Conservation (phyloP, 2,797 vertebrate genomes). For the Myotis daubentonii region DNA sequence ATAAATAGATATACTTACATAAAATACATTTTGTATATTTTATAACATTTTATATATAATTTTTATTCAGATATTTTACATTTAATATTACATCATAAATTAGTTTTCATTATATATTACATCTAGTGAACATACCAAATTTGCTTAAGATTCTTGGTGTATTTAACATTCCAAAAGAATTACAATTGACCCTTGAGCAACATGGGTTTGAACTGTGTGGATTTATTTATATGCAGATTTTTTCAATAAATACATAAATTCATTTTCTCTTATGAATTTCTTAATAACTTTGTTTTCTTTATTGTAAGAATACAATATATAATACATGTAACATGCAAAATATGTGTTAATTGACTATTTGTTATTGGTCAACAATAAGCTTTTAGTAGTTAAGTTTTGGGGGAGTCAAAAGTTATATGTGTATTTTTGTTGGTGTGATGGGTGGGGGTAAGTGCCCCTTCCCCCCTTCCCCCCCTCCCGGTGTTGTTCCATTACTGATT, state of each 20-base stretch:
- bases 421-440: neutral
- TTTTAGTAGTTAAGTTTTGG: neutral
- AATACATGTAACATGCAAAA: neutral
- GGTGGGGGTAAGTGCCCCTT: neutral
- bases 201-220: neutral
- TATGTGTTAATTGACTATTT: neutral
- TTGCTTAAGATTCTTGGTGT: constrained; percentile 28
- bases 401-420: neutral
- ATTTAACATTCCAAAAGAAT: constrained; percentile 8
- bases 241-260: neutral
- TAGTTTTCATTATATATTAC: constrained; percentile 2
- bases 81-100: neutral
- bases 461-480: fast-evolving
- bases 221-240: neutral
- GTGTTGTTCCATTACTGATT: neutral
- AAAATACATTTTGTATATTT: neutral
- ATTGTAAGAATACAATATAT: neutral
- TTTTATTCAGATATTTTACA: neutral
- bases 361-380: neutral
- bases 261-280: neutral
- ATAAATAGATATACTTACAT: neutral
- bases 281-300: neutral
- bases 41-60: neutral
- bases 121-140: neutral
- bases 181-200: neutral